Base-by-base conservation (phyloP, 2,888 invertebrate species). In the Ganaspis brasiliensis region DNA sequence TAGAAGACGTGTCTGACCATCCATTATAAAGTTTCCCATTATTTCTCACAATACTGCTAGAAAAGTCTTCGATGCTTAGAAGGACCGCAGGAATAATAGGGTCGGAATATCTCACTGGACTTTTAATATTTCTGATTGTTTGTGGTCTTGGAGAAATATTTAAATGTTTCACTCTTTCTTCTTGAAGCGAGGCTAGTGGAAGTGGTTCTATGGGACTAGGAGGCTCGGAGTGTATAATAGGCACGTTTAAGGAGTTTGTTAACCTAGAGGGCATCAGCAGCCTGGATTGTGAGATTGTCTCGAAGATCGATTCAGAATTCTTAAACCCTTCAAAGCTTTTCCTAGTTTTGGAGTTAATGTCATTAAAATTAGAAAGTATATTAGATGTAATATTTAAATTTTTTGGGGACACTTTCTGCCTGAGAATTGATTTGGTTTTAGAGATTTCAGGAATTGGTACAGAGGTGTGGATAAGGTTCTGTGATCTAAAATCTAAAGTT, bases 201-300 rank as follows among this genome's bases (percentile, higher is more conserved):
- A 87, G 82, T 0, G 88, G 86, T 26, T 90, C 89, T 59, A 91
- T 84, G 0, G 91, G 90, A 79, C 90, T 91, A 2, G 89, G 87
- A 0, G 91, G 91, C 70, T 91, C 91, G 14, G 91, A 91, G 61
- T 89, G 89, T 78, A 89, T 86, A 3, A 82, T 84, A 1, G 91
- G 91, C 1, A 89, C 87, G 1, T 76, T 75, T 10, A 91, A 78
- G 9, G 83, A 83, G 9, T 88, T 84, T 77, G 81, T 82, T 26
- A 87, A 57, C 72, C 63, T 31, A 16, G 79, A 83, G 0, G 89
- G 84, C 31, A 85, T 84, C n/a, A 86, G 57, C 2, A 88, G 57
- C 57, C 81, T 83, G 2, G 73, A 16, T 24, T 83, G 83, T 24
- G 75, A 52, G 49, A 82, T 86, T 59, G 86, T 83, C 1, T 81